Conservation (phyloP, 2,888 invertebrate species). For the Drosophila kanekoi region DNA sequence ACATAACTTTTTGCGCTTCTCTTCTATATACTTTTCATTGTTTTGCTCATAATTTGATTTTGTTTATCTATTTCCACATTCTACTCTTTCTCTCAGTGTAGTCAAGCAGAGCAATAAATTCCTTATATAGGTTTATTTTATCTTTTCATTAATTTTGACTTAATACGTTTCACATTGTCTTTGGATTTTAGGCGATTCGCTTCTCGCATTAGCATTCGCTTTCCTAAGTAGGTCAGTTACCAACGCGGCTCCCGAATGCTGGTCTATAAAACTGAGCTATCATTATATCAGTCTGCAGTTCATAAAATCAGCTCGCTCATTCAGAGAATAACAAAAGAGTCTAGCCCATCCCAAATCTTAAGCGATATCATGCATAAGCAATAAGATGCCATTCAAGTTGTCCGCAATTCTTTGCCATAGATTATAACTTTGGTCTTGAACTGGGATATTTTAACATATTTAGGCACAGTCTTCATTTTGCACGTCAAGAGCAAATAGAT, state of each 20-base stretch:
- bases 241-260: background rate
- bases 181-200: background rate
- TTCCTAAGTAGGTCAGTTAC: conserved; percentile 15
- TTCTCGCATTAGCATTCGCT: background rate
- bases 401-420: background rate
- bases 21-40: too few relatives aligned
- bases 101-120: too few relatives aligned
- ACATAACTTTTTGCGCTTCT: too few relatives aligned
- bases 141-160: too few relatives aligned
- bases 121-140: background rate
- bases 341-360: background rate
- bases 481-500: too few relatives aligned
- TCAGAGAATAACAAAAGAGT: conserved; percentile 17
- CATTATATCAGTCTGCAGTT: background rate
- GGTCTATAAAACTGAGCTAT: background rate
- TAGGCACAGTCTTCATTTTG: background rate
- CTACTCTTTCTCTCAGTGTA: too few relatives aligned
- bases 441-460: background rate
- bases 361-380: background rate
- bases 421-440: background rate
- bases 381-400: conserved; percentile 4
- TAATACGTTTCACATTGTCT: background rate
- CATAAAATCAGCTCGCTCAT: conserved; percentile 12
- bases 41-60: too few relatives aligned
- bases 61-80: too few relatives aligned